These are phyloP conservation scores for Heterochromis multidens DNA, from an alignment of 2,113 vertebrate species.

Conservation along the genomic window DNA sequence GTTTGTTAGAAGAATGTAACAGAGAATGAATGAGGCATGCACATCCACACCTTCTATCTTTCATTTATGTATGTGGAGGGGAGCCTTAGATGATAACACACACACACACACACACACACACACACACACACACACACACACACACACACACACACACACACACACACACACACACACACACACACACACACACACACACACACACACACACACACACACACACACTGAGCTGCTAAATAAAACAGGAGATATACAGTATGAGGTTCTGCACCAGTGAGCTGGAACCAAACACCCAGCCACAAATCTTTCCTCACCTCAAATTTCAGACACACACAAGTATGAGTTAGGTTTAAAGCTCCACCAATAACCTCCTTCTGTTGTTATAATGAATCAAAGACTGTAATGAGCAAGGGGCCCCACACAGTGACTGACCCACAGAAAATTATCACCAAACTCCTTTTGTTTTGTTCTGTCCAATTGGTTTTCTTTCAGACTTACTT, in stretches of 20 bases:
- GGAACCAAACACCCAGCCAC: not conserved
- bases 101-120: not conserved
- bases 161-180: not conserved
- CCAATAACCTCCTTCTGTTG: not conserved
- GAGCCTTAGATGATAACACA: not conserved
- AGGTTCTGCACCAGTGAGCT: conserved; percentile 5
- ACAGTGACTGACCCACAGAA: not conserved
- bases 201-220: not conserved
- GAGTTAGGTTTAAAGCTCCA: not conserved
- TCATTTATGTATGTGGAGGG: not conserved
- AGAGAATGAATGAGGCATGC: not conserved
- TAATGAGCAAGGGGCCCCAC: not conserved
- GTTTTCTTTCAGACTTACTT: not conserved
- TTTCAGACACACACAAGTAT: not conserved
- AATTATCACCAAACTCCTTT: fast-evolving
- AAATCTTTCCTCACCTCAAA: not conserved
- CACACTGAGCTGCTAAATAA: not conserved
- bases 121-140: not conserved
- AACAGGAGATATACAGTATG: not conserved
- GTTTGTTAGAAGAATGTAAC: not conserved
- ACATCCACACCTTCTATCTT: not conserved
- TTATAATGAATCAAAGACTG: not conserved
- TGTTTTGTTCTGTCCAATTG: not conserved
- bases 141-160: not conserved
- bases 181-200: not conserved